Percentiles rank a stretch among this genome's conserved stretches.
phyloP scores from a whole-genome alignment of 2,797 vertebrate genomes.

The Protosalanx chinensis region DNA sequence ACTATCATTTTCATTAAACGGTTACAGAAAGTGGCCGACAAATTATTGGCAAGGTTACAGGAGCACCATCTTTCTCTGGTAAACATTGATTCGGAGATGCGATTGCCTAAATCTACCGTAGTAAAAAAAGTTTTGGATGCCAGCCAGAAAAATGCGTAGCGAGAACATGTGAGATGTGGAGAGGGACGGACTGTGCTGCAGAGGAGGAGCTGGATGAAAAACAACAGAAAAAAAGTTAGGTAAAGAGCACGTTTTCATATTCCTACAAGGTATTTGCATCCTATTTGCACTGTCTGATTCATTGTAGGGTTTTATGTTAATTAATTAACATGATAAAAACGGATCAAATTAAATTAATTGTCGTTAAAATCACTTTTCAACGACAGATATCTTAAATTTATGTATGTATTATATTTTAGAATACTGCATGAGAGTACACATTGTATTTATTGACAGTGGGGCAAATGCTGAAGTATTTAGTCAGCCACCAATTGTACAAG shows the following conservation, averaged over 20 bases:
- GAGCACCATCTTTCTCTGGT: neutral
- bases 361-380: no score
- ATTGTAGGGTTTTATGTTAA: neutral
- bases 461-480: no score
- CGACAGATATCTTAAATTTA: neutral
- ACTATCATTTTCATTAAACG: no score
- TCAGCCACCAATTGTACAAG: no score
- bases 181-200: slow-evolving; percentile 53
- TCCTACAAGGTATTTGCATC: slow-evolving; percentile 24
- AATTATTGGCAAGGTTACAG: no score
- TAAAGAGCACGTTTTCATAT: slow-evolving; percentile 50
- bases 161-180: slow-evolving; percentile 49
- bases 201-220: slow-evolving; percentile 49
- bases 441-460: no score
- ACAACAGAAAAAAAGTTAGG: slow-evolving; percentile 26
- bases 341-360: neutral
- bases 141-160: slow-evolving; percentile 45
- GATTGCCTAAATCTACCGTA: slow-evolving; percentile 10
- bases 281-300: neutral
- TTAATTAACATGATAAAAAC: neutral
- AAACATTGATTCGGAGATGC: neutral
- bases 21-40: no score
- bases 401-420: neutral
- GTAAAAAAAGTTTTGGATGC: slow-evolving; percentile 37
- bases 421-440: neutral